Conservation (phyloP, 2,797 vertebrate genomes). For the Rhodeus uyekii region DNA sequence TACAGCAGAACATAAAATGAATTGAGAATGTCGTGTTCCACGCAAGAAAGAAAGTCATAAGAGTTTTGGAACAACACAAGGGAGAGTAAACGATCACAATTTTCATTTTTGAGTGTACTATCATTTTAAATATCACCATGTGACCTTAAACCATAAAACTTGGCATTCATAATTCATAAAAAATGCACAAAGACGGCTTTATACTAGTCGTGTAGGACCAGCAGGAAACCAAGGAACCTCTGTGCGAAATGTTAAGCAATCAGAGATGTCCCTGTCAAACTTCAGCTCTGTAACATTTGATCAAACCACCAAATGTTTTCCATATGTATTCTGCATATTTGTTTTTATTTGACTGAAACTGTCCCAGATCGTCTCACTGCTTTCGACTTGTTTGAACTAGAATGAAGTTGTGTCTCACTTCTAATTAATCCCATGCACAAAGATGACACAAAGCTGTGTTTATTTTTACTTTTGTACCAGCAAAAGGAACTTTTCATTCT, state of each 20-base stretch:
- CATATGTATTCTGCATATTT: slow-evolving; percentile 39
- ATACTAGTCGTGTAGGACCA: background rate
- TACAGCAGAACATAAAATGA: background rate
- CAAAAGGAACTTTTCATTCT: background rate
- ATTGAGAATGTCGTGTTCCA: background rate
- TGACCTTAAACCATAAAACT: slow-evolving; percentile 2
- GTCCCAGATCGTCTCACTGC: slow-evolving; percentile 26
- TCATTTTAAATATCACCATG: background rate
- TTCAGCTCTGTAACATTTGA: slow-evolving; percentile 37
- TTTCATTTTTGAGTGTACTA: slow-evolving; percentile 9
- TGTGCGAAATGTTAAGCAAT: background rate
- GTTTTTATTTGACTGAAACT: slow-evolving; percentile 34
- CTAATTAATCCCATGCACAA: slow-evolving; percentile 37
- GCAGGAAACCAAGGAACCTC: slow-evolving; percentile 19
- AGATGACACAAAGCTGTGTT: slow-evolving; percentile 17
- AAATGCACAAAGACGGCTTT: background rate
- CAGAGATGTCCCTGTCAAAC: slow-evolving; percentile 11
- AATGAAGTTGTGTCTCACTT: slow-evolving; percentile 30
- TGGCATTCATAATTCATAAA: slow-evolving; percentile 7
- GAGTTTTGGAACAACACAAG: background rate
- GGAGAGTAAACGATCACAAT: background rate
- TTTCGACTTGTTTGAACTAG: slow-evolving; percentile 3
- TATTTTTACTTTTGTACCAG: slow-evolving; percentile 23
- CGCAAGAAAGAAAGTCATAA: background rate
- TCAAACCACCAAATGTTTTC: slow-evolving; percentile 44